Conservation (phyloP, 2,888 invertebrate species). For the Coremacera marginata region DNA sequence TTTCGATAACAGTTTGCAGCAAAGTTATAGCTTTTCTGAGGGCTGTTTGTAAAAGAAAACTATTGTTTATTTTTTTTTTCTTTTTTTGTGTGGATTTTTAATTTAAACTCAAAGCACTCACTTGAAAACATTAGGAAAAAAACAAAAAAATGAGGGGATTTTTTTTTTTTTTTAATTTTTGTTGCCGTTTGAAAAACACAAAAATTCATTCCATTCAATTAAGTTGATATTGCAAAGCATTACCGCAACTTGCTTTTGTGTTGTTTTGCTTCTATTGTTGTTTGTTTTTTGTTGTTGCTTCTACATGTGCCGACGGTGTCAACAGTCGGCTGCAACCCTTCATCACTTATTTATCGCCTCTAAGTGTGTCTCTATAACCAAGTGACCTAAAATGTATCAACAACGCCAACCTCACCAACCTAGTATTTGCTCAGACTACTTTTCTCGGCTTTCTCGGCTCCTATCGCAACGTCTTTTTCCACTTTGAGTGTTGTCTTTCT, state of each 20-base stretch:
- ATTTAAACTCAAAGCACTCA: neutral
- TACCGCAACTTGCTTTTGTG: neutral
- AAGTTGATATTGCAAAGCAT: slow-evolving; percentile 4
- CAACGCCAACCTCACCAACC: neutral
- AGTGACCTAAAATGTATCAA: neutral
- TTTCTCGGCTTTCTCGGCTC: too few species aligned
- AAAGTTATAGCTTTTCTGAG: neutral
- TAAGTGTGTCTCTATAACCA: neutral
- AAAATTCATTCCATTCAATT: slow-evolving; percentile 33
- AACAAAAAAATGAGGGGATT: neutral
- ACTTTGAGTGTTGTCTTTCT: neutral
- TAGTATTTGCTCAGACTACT: neutral
- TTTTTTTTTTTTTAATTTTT: neutral
- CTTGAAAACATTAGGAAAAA: neutral
- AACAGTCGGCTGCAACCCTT: neutral
- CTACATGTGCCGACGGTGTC: neutral
- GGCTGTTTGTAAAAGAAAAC: neutral
- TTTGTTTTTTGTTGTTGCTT: neutral
- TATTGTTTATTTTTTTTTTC: neutral
- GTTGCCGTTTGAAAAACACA: neutral
- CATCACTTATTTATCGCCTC: neutral
- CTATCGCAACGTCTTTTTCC: neutral
- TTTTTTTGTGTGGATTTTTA: neutral
- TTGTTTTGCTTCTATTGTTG: neutral
- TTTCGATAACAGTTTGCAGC: neutral